phyloP scores from a whole-genome alignment of 1,140 invertebrate genomes.

The Aculops lycopersici region DNA sequence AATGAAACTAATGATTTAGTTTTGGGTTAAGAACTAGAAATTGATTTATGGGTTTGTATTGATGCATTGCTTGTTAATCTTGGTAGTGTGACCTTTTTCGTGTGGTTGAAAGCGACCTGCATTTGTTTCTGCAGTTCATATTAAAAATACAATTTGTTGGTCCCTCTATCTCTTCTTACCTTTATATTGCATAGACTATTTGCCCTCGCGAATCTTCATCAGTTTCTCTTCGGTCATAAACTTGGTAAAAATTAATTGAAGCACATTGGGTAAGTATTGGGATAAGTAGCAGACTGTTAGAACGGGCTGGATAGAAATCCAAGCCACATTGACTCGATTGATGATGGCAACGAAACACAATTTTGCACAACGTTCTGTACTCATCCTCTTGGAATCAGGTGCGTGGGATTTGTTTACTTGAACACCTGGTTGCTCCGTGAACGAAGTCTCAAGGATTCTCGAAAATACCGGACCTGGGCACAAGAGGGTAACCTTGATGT shows the following conservation, averaged over 20 bases:
- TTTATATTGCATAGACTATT: too few relatives aligned
- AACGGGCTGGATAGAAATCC: slow-evolving; percentile 31
- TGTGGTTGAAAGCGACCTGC: too few relatives aligned
- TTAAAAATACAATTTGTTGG: too few relatives aligned
- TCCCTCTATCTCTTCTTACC: too few relatives aligned
- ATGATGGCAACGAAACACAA: slow-evolving; percentile 36
- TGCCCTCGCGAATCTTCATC: slow-evolving; percentile 4
- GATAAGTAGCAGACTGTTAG: slow-evolving; percentile 26
- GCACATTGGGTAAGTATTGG: slow-evolving; percentile 3
- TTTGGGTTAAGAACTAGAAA: too few relatives aligned
- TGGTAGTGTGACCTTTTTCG: too few relatives aligned
- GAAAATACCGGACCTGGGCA: slow-evolving; percentile 41
- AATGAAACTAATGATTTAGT: too few relatives aligned
- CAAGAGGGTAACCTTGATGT: slow-evolving; percentile 30
- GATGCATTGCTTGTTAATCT: too few relatives aligned
- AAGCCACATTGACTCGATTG: slow-evolving; percentile 36
- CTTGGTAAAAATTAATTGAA: not conserved
- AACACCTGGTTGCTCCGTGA: slow-evolving; percentile 25
- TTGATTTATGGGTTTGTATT: too few relatives aligned
- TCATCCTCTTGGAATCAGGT: slow-evolving; percentile 22
- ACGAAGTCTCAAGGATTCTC: slow-evolving; percentile 31
- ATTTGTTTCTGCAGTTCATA: too few relatives aligned
- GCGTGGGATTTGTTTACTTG: not conserved
- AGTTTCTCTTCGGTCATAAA: slow-evolving; percentile 3
- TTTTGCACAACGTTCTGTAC: slow-evolving; percentile 31